Conservation (phyloP, 2,888 invertebrate species). For the Tetrapedia diversipes region DNA sequence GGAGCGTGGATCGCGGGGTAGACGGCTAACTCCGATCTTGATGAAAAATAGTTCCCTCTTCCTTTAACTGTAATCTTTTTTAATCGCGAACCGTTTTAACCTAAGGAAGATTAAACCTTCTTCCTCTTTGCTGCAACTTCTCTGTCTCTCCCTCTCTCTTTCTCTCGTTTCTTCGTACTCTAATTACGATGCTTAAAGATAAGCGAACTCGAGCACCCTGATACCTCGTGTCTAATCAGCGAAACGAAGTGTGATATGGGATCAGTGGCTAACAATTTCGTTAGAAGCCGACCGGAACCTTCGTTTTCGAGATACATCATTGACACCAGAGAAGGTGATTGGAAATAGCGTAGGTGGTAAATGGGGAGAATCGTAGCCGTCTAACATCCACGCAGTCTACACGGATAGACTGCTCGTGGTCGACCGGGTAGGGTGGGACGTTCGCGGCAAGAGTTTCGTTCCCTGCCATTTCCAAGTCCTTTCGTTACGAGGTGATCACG, state of each 20-base stretch:
- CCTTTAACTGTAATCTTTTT: not conserved
- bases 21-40: not conserved
- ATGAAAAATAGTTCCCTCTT: not conserved
- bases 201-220: not conserved
- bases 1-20: not conserved
- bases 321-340: slow-evolving; percentile 22
- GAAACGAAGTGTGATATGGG: slow-evolving; percentile 17
- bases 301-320: slow-evolving; percentile 32
- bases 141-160: no score
- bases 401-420: not conserved
- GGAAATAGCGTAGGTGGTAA: slow-evolving; percentile 9
- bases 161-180: not conserved
- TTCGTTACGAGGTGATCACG: not conserved
- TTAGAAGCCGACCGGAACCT: slow-evolving; percentile 16
- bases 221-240: not conserved
- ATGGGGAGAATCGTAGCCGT: not conserved
- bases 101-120: not conserved
- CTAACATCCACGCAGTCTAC: not conserved
- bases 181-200: no score
- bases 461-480: not conserved
- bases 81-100: not conserved
- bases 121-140: no score
- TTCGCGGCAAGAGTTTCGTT: not conserved
- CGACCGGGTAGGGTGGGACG: not conserved
- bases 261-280: slow-evolving; percentile 22